phyloP scores from a whole-genome alignment of 2,113 vertebrate species.

The Tursiops truncatus region DNA sequence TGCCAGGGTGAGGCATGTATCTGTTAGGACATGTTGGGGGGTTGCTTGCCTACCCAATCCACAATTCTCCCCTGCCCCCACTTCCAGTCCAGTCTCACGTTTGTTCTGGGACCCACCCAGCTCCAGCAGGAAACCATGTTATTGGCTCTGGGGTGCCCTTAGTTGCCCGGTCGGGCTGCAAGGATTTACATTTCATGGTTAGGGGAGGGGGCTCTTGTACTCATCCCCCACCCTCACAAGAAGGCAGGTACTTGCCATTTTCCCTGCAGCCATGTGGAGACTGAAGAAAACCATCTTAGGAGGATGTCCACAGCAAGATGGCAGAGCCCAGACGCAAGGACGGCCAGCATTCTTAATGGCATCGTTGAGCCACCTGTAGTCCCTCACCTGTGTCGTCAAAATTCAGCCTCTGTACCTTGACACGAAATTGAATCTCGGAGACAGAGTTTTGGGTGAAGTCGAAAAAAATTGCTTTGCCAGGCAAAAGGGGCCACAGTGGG shows the following conservation, averaged over 20 bases:
- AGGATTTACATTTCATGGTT: background rate
- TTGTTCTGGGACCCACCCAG: background rate
- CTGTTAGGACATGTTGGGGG: background rate
- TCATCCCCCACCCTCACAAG: background rate
- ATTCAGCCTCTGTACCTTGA: background rate
- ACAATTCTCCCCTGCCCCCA: background rate
- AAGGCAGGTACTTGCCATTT: background rate
- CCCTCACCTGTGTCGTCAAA: background rate
- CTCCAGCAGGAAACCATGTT: background rate
- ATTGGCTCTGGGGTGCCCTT: background rate
- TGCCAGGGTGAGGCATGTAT: background rate
- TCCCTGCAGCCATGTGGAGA: background rate
- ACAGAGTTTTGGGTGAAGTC: background rate
- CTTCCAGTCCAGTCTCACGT: background rate
- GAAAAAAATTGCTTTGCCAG: background rate
- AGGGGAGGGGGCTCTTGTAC: background rate
- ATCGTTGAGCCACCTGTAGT: background rate
- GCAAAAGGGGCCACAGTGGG: background rate
- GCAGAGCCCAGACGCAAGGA: background rate
- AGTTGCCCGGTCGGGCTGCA: background rate
- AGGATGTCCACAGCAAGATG: background rate
- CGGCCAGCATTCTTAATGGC: background rate
- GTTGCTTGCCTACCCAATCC: background rate
- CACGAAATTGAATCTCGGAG: background rate
- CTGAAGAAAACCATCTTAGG: background rate